Percentiles rank a stretch among this genome's conserved stretches.
phyloP scores from a whole-genome alignment of 2,797 vertebrate species.

The Labeo calbasu region DNA sequence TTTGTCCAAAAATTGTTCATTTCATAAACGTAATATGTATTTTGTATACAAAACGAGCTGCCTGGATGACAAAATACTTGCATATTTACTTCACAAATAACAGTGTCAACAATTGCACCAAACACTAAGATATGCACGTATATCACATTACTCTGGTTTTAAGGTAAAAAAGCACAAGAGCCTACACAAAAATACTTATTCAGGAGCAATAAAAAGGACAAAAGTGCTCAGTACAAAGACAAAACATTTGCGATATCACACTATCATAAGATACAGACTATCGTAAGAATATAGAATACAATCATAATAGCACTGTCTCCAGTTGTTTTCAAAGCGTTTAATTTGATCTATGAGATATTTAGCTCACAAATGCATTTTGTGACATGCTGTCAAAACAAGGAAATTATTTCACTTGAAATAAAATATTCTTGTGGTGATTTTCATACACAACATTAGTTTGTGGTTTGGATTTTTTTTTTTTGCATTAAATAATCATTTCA shows the following conservation, averaged over 20 bases:
- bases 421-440: background rate
- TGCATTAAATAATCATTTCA: background rate
- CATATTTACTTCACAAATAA: background rate
- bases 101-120: background rate
- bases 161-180: background rate
- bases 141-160: no score
- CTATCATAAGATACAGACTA: no score
- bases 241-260: no score
- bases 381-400: background rate
- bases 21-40: background rate
- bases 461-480: background rate
- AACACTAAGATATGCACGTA: no score
- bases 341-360: background rate
- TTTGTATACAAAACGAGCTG: background rate
- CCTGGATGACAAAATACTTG: background rate
- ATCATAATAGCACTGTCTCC: no score
- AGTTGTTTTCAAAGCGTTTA: no score
- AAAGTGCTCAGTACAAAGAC: no score
- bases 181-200: background rate
- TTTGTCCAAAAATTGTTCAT: background rate
- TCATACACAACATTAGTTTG: background rate
- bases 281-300: no score
- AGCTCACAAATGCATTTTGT: background rate
- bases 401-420: background rate
- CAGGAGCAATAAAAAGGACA: background rate